Conservation (phyloP, 2,113 vertebrate genomes). For the Eulemur rufifrons region DNA sequence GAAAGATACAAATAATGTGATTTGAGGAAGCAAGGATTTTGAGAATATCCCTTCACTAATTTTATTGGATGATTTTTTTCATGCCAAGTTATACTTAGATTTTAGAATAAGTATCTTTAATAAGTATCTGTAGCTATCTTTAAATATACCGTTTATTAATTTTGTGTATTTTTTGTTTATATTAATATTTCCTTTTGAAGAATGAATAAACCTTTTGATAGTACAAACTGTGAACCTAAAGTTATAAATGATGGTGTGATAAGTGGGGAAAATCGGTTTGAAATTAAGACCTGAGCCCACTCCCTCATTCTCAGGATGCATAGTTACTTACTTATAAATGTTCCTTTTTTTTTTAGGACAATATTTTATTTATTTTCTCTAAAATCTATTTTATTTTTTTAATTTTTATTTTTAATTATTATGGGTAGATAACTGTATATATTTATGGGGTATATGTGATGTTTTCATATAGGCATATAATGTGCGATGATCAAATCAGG, state of each 20-base stretch:
- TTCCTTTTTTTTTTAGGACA: no score
- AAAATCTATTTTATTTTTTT: no score
- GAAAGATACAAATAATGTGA: not conserved
- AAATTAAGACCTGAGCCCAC: not conserved
- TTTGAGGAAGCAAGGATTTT: constrained; percentile 1
- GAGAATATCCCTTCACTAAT: not conserved
- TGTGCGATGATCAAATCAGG: no score
- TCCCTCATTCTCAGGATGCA: not conserved
- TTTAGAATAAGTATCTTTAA: not conserved
- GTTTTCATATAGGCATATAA: no score
- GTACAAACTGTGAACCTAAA: not conserved
- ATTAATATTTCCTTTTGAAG: not conserved
- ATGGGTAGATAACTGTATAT: no score
- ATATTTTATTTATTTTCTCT: no score
- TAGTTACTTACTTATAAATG: not conserved
- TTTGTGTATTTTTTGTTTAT: not conserved
- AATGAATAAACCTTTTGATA: not conserved
- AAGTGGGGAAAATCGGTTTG: not conserved
- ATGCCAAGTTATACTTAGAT: not conserved
- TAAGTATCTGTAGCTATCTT: not conserved
- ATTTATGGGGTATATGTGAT: no score
- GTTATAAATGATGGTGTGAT: not conserved
- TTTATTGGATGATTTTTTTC: not conserved
- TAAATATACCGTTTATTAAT: not conserved
- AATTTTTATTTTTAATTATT: no score